Evolutionary conservation across 2,888 invertebrate genomes (phyloP).

Genomic region (Euplexia lucipara): DNA sequence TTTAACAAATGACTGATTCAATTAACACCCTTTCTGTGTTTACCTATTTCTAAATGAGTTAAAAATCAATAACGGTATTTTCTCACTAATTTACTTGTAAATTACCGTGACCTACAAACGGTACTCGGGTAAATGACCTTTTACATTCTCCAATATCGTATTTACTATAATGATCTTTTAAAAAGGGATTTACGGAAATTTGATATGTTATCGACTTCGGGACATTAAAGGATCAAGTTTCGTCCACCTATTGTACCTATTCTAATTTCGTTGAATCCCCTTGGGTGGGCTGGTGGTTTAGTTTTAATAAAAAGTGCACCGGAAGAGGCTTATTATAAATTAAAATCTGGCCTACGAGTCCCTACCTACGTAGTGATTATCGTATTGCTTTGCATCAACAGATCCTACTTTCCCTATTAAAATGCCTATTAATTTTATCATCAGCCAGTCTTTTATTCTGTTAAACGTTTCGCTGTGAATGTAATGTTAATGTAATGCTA

Average conservation of each 20-base stretch:
- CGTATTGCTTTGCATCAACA: no score
- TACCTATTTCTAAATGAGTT: conserved; percentile 9
- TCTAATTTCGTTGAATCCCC: conserved; percentile 14
- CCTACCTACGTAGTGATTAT: no score
- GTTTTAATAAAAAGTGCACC: not conserved
- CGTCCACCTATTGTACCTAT: conserved; percentile 25
- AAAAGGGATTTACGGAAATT: conserved; percentile 32
- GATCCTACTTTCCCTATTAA: not conserved
- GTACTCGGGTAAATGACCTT: conserved; percentile 31
- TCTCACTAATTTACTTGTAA: conserved; percentile 42
- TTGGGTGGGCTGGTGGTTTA: conserved; percentile 12
- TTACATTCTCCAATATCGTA: not conserved
- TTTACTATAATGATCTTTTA: conserved; percentile 2
- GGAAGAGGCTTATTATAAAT: not conserved
- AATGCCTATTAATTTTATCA: no score
- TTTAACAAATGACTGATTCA: conserved; percentile 5
- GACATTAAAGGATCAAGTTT: conserved; percentile 18
- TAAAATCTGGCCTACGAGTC: not conserved
- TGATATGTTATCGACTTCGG: conserved; percentile 16
- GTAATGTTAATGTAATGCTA: no score
- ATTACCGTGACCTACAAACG: conserved; percentile 28
- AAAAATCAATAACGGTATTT: conserved; percentile 4
- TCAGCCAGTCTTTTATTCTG: no score
- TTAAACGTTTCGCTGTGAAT: no score
- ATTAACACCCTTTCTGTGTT: conserved; percentile 19